These are phyloP conservation scores for Lordiphosa andalusiaca DNA, from an alignment of 2,888 invertebrate species.

Conservation along the genomic window DNA sequence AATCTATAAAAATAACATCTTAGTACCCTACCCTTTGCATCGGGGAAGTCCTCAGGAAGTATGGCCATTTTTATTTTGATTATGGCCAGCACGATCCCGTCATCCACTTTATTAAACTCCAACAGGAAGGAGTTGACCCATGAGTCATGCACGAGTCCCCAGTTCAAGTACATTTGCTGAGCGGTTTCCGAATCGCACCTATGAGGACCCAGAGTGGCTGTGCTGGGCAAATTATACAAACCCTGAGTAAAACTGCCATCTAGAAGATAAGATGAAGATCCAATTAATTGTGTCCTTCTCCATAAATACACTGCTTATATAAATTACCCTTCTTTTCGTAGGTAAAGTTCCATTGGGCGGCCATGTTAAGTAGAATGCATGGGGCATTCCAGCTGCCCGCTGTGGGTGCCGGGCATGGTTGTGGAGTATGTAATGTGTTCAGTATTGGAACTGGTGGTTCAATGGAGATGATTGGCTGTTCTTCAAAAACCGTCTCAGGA, in stretches of 20 bases:
- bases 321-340: slow-evolving; percentile 75
- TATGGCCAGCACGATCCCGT: slow-evolving; percentile 70
- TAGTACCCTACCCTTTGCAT: slow-evolving; percentile 71
- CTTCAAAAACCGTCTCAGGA: too few species aligned
- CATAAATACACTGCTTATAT: neutral
- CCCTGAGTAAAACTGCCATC: slow-evolving; percentile 73
- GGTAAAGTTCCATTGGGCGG: slow-evolving; percentile 84
- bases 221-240: slow-evolving; percentile 81
- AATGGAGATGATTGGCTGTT: slow-evolving; percentile 18
- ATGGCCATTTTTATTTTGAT: slow-evolving; percentile 71
- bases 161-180: slow-evolving; percentile 80
- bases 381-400: slow-evolving; percentile 83
- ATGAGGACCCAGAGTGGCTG: slow-evolving; percentile 77
- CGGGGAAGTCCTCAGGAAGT: slow-evolving; percentile 76
- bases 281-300: neutral
- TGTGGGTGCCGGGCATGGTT: slow-evolving; percentile 75
- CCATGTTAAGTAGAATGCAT: slow-evolving; percentile 86
- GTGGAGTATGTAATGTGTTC: slow-evolving; percentile 71
- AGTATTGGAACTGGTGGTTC: slow-evolving; percentile 61
- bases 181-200: slow-evolving; percentile 78
- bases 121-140: slow-evolving; percentile 75
- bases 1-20: neutral
- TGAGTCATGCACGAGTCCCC: slow-evolving; percentile 47
- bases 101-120: slow-evolving; percentile 80
- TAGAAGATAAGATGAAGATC: slow-evolving; percentile 14